Percentiles rank a stretch among this genome's conserved stretches.
phyloP scores from a whole-genome alignment of 2,888 invertebrate genomes.

The Chloromyia formosa region DNA sequence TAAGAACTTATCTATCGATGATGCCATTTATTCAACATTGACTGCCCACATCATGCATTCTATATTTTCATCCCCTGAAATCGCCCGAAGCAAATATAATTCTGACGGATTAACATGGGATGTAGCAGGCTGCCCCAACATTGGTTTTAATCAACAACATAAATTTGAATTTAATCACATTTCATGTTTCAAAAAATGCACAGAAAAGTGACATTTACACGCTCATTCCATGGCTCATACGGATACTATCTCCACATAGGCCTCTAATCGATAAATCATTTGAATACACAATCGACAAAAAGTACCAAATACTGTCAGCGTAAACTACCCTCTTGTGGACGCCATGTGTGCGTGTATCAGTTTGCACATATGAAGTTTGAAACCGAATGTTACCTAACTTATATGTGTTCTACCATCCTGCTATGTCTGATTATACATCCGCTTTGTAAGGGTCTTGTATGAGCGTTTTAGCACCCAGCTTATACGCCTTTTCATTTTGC shows the following conservation, averaged over 20 bases:
- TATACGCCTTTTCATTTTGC: not conserved
- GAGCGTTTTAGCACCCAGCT: not conserved
- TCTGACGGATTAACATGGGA: too few species aligned
- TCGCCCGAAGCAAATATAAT: too few species aligned
- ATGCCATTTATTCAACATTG: too few species aligned
- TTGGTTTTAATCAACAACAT: conserved; percentile 1
- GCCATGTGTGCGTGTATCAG: not conserved
- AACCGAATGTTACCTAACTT: not conserved
- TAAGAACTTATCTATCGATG: too few species aligned
- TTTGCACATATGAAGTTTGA: conserved; percentile 3
- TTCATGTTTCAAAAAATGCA: conserved; percentile 15
- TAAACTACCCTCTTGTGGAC: not conserved
- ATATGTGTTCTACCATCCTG: not conserved
- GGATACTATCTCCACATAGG: not conserved
- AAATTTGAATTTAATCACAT: conserved; percentile 27
- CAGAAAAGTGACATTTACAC: not conserved
- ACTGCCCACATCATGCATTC: too few species aligned
- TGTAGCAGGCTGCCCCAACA: not conserved
- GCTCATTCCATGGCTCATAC: not conserved
- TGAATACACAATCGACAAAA: not conserved
- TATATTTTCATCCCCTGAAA: too few species aligned
- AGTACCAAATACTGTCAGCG: conserved; percentile 1
- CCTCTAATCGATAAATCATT: conserved; percentile 19
- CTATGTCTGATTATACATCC: too few species aligned
- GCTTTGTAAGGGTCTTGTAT: not conserved